Evolutionary conservation across 2,888 invertebrate species (phyloP).

Genomic region (Gasteruption jaculator): DNA sequence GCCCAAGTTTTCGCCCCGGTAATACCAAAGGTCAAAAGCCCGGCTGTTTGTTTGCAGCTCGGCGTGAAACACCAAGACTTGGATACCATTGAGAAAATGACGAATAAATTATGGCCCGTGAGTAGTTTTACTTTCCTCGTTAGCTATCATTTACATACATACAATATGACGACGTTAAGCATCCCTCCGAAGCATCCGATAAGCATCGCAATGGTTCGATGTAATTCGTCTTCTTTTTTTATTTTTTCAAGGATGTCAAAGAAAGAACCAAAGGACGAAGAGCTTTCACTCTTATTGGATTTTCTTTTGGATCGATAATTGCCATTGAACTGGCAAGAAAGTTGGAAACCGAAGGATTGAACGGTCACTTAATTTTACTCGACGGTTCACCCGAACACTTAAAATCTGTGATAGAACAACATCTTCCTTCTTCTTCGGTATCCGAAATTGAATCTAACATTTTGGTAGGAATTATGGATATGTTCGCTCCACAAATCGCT

Average conservation of each 20-base stretch:
- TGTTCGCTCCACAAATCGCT: constrained; percentile 52
- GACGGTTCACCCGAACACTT: constrained; percentile 79
- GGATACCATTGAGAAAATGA: constrained; percentile 55
- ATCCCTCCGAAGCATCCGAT: too few species aligned
- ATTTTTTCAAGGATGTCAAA: constrained; percentile 56
- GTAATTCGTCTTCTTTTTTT: too few species aligned
- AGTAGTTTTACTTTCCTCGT: constrained; percentile 22
- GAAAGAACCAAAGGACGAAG: constrained; percentile 43
- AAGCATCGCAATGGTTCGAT: too few species aligned
- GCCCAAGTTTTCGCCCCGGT: constrained; percentile 40
- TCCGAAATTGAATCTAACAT: constrained; percentile 58
- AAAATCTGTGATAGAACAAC: constrained; percentile 55
- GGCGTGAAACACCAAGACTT: constrained; percentile 48
- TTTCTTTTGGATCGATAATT: constrained; percentile 82
- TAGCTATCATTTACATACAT: background rate
- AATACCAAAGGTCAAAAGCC: constrained; percentile 37
- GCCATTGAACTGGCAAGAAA: constrained; percentile 71
- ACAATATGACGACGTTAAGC: too few species aligned
- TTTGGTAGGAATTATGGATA: constrained; percentile 57
- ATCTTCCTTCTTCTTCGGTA: constrained; percentile 52
- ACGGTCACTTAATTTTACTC: constrained; percentile 66
- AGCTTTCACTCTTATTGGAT: constrained; percentile 72
- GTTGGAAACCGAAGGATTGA: constrained; percentile 64
- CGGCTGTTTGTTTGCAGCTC: constrained; percentile 38
- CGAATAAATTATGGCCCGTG: constrained; percentile 56